These are phyloP conservation scores for Synergus japonicus DNA, from an alignment of 2,888 invertebrate species.

Conservation along the genomic window DNA sequence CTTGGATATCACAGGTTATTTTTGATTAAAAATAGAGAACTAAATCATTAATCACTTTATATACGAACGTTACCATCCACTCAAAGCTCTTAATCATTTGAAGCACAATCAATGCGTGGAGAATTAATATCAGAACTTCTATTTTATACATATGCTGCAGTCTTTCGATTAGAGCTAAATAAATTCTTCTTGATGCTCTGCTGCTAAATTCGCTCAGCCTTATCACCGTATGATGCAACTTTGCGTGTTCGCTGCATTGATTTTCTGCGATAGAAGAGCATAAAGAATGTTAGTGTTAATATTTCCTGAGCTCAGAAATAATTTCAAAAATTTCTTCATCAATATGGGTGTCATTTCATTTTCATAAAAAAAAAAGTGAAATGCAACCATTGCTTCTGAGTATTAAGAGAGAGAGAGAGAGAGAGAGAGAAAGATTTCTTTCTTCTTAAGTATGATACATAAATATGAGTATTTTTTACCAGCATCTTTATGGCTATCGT, in stretches of 20 bases:
- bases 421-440: too few species aligned
- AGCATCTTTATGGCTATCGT: conserved; percentile 78
- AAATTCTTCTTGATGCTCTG: conserved; percentile 67
- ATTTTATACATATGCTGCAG: conserved; percentile 70
- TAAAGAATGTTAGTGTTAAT: background rate
- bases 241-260: conserved; percentile 67
- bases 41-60: conserved; percentile 59
- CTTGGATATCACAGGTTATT: background rate
- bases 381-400: background rate
- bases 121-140: conserved; percentile 67
- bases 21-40: conserved; percentile 43
- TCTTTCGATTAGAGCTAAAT: conserved; percentile 65
- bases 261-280: conserved; percentile 54
- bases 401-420: too few species aligned
- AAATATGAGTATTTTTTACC: conserved; percentile 45
- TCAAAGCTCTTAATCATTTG: conserved; percentile 65
- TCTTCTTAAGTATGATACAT: too few species aligned
- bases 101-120: conserved; percentile 65
- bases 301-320: background rate
- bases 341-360: too few species aligned
- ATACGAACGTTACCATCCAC: conserved; percentile 57
- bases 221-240: conserved; percentile 70
- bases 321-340: background rate
- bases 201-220: conserved; percentile 69
- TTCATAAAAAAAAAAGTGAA: too few species aligned